phyloP scores from a whole-genome alignment of 2,888 invertebrate species.

The Epinotia brunnichana region DNA sequence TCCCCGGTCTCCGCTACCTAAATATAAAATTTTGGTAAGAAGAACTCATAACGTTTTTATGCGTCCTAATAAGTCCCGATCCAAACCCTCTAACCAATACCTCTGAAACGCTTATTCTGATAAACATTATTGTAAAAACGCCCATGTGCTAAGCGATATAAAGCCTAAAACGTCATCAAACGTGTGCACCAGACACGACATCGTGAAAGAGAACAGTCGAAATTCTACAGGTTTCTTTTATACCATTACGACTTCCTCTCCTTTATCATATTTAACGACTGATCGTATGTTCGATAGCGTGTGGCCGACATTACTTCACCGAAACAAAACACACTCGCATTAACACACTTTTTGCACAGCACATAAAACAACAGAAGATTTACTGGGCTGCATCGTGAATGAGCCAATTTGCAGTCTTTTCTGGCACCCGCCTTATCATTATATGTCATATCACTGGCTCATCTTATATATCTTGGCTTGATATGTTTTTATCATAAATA shows the following conservation, averaged over 20 bases:
- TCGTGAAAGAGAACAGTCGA: conserved; percentile 17
- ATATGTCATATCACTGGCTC: conserved; percentile 38
- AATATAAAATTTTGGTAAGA: too few species aligned
- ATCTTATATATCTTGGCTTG: conserved; percentile 34
- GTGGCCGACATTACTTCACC: conserved; percentile 33
- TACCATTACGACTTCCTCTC: conserved; percentile 31
- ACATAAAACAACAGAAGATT: conserved; percentile 22
- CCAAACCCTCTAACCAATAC: not conserved
- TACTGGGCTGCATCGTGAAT: conserved; percentile 26
- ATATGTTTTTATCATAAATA: conserved; percentile 31
- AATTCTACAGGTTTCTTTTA: conserved; percentile 22
- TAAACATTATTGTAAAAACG: not conserved
- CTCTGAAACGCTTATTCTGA: not conserved
- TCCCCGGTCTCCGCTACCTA: too few species aligned
- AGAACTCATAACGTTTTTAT: conserved; percentile 14
- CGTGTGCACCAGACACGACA: not conserved
- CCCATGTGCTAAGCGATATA: not conserved
- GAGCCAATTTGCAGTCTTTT: conserved; percentile 38
- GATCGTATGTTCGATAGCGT: conserved; percentile 19
- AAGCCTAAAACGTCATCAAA: not conserved
- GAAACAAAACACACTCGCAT: conserved; percentile 39
- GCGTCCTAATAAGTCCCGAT: not conserved
- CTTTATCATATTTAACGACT: conserved; percentile 25
- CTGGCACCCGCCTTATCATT: conserved; percentile 31
- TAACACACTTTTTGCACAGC: conserved; percentile 32